These are phyloP conservation scores for Stenchaetothrips biformis DNA, from an alignment of 2,888 invertebrate species.

Conservation along the genomic window DNA sequence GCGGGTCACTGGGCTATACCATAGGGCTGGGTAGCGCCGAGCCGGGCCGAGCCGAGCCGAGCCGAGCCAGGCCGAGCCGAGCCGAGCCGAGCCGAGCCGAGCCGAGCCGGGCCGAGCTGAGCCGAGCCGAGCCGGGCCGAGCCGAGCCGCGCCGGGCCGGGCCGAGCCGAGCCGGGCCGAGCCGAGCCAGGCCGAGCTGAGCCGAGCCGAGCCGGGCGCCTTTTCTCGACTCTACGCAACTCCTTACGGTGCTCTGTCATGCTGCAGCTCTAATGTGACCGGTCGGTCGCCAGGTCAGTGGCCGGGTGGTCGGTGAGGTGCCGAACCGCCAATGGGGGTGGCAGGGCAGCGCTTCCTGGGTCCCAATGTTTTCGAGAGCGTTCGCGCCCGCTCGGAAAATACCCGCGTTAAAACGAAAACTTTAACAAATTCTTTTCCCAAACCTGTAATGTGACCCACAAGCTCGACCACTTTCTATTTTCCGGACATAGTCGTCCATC, in stretches of 20 bases:
- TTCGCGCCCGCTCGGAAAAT: too few relatives aligned
- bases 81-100: not conserved
- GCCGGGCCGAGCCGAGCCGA: not conserved
- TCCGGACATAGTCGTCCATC: too few relatives aligned
- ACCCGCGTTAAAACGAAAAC: too few relatives aligned
- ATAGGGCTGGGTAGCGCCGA: not conserved
- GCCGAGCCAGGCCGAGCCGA: not conserved
- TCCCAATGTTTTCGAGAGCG: too few relatives aligned
- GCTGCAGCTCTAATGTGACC: not conserved
- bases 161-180: not conserved
- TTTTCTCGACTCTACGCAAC: constrained; percentile 1
- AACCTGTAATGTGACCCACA: too few relatives aligned
- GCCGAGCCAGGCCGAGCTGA: not conserved
- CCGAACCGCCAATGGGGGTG: too few relatives aligned
- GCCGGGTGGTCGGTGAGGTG: not conserved
- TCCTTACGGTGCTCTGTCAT: constrained; percentile 12
- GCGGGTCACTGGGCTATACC: constrained; percentile 12
- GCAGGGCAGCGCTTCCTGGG: too few relatives aligned
- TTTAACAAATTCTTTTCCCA: too few relatives aligned
- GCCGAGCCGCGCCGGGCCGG: constrained; percentile 17
- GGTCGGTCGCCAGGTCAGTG: not conserved
- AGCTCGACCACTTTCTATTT: too few relatives aligned
- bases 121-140: not conserved
- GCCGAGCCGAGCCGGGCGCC: not conserved
- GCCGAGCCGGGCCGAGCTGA: not conserved